Evolutionary conservation across 2,113 vertebrate species (phyloP).

Genomic region (Prunella fulvescens): DNA sequence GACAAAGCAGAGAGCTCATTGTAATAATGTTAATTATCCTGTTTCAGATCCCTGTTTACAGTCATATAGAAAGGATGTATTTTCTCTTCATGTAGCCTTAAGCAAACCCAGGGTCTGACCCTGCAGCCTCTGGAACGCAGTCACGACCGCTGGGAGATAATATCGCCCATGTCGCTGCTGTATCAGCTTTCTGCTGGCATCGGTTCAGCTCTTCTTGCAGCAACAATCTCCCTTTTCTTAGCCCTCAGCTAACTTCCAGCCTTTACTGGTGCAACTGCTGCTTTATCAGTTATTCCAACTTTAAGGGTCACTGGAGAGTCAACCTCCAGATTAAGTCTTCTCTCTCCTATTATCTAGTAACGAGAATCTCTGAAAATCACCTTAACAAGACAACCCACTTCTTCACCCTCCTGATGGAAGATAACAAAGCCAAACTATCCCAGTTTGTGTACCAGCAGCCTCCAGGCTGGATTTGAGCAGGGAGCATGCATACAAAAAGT

Average conservation of each 20-base stretch:
- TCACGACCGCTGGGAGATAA: constrained; percentile 24
- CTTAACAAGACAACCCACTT: neutral
- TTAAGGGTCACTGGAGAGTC: constrained; percentile 36
- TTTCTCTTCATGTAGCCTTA: constrained; percentile 30
- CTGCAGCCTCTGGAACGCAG: constrained; percentile 28
- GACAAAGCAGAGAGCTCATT: neutral
- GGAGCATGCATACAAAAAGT: neutral
- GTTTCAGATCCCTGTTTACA: neutral
- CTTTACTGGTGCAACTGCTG: constrained; percentile 19
- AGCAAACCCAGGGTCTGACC: neutral
- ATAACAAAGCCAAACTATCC: neutral
- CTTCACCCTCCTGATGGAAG: neutral
- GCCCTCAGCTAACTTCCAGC: neutral
- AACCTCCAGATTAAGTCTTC: neutral
- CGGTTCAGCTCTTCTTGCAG: neutral
- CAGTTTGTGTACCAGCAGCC: neutral
- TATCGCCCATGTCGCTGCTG: neutral
- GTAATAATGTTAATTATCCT: neutral
- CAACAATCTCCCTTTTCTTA: constrained; percentile 15
- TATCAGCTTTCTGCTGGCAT: constrained; percentile 44
- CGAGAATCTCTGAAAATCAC: neutral
- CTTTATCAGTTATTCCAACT: constrained; percentile 23
- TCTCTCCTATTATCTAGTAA: neutral
- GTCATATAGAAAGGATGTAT: neutral
- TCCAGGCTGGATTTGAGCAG: neutral